A percentile compares a stretch with the other conserved stretches of the same genome.
phyloP scores from a whole-genome alignment of 2,797 vertebrate genomes.

The Aythya fuligula region DNA sequence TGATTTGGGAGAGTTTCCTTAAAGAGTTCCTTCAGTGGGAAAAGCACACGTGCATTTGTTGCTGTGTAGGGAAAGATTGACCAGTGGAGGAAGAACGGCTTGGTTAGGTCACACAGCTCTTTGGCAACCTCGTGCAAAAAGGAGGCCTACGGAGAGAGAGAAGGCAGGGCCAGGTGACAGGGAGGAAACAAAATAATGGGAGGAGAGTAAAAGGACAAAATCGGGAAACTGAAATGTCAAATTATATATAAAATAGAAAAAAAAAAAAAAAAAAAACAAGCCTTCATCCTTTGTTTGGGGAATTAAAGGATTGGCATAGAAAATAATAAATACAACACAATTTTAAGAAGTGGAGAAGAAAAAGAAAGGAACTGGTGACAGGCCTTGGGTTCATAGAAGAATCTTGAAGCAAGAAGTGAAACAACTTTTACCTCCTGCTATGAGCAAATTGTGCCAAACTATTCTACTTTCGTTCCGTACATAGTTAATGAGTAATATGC shows the following conservation, averaged over 20 bases:
- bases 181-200: neutral
- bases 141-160: neutral
- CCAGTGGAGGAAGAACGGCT: neutral
- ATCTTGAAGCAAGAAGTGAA: constrained; percentile 18
- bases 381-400: neutral
- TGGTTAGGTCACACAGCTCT: neutral
- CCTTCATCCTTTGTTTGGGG: neutral
- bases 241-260: neutral
- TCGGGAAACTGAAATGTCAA: neutral
- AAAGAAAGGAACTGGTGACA: neutral
- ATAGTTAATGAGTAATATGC: neutral
- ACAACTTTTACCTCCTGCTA: constrained; percentile 3
- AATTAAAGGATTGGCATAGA: neutral
- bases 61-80: neutral
- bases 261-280: too few relatives aligned
- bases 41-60: neutral
- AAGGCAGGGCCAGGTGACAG: neutral
- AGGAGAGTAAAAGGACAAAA: neutral
- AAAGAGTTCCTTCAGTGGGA: neutral
- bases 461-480: neutral
- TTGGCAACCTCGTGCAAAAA: neutral
- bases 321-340: neutral
- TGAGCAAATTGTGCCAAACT: constrained; percentile 36
- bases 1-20: neutral
- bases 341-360: neutral